Evolutionary conservation across 2,797 vertebrate genomes (phyloP).

Genomic region (Pampus argenteus): DNA sequence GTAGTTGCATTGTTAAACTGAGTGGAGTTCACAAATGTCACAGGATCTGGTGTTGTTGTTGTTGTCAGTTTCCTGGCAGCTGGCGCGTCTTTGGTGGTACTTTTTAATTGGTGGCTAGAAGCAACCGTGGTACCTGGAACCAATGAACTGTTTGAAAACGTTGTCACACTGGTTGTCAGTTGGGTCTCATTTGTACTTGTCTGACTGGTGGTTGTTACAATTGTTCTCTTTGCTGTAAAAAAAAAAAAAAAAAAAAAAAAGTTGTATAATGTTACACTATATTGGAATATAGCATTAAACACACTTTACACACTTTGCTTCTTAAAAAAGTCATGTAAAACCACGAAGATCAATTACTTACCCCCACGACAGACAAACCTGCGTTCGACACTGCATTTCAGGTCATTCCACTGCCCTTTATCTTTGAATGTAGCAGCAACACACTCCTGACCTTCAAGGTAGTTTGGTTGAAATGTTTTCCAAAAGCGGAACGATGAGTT

Average conservation of each 20-base stretch:
- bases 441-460: constrained; percentile 41
- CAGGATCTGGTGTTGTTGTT: constrained; percentile 24
- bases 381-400: constrained; percentile 5
- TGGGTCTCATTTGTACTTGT: constrained; percentile 19
- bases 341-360: constrained; percentile 46
- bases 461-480: constrained; percentile 50
- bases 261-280: constrained; percentile 4
- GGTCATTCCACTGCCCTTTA: constrained; percentile 67
- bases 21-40: constrained; percentile 10
- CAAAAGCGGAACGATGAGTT: constrained; percentile 75
- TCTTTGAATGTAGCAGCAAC: constrained; percentile 36
- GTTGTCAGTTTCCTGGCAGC: constrained; percentile 4
- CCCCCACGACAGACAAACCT: constrained; percentile 72
- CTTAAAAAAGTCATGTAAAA: background rate
- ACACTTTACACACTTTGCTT: constrained; percentile 7
- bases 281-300: background rate
- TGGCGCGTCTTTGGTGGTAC: constrained; percentile 5
- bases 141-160: background rate
- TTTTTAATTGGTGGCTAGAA: constrained; percentile 19
- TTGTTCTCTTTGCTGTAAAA: constrained; percentile 49
- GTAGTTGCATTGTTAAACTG: constrained; percentile 23
- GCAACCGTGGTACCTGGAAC: constrained; percentile 9
- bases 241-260: too few species aligned
- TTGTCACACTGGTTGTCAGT: constrained; percentile 1
- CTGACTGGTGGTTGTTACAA: constrained; percentile 6